These are phyloP conservation scores for Coenonympha glycerion DNA, from an alignment of 2,888 invertebrate species.

Conservation along the genomic window DNA sequence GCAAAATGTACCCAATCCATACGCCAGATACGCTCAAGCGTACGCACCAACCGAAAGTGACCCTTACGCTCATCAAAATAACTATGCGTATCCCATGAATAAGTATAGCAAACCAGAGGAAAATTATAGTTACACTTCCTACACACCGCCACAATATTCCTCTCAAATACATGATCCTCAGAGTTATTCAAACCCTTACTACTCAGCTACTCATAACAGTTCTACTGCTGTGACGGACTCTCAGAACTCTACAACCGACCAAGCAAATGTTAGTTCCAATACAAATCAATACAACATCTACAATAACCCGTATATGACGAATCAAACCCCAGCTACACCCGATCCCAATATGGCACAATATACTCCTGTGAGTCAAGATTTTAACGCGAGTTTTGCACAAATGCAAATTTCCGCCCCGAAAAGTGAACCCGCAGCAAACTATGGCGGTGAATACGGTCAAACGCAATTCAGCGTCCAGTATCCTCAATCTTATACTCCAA, in stretches of 20 bases:
- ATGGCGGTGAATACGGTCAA: constrained; percentile 51
- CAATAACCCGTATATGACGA: constrained; percentile 35
- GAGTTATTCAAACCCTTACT: constrained; percentile 54
- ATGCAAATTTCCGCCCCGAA: constrained; percentile 54
- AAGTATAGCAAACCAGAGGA: constrained; percentile 51
- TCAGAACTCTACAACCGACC: constrained; percentile 35
- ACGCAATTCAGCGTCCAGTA: constrained; percentile 59
- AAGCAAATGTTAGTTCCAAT: constrained; percentile 31
- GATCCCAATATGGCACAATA: constrained; percentile 36
- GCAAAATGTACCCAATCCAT: constrained; percentile 43
- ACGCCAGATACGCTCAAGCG: constrained; percentile 44
- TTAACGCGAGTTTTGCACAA: constrained; percentile 53
- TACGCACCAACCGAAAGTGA: constrained; percentile 41
- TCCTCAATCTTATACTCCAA: constrained; percentile 40
- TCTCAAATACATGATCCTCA: constrained; percentile 48
- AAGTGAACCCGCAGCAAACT: constrained; percentile 35
- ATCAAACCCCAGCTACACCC: constrained; percentile 38
- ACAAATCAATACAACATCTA: constrained; percentile 33
- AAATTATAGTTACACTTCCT: constrained; percentile 50
- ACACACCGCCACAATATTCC: constrained; percentile 57
- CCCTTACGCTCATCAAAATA: constrained; percentile 41
- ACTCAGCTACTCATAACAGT: constrained; percentile 51
- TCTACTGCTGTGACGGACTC: constrained; percentile 52
- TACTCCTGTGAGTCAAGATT: constrained; percentile 40
- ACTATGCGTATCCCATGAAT: constrained; percentile 44